Base-by-base conservation (phyloP, 2,113 vertebrate genomes). In the Lanius ludovicianus region DNA sequence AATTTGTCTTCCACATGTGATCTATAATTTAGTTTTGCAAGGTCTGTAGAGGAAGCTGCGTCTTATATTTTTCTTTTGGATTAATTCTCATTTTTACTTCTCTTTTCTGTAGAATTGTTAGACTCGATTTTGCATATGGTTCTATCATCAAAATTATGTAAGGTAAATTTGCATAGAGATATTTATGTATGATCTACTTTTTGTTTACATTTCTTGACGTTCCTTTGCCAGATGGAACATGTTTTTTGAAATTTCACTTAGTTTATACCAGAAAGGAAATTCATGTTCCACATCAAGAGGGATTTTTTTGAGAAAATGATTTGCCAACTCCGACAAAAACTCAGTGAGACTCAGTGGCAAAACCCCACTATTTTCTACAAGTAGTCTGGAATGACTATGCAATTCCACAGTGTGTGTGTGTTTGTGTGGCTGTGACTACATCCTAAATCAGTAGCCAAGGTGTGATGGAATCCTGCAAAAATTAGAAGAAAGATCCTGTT, bases 361-460 rank as follows among this genome's bases (percentile, higher is more conserved):
- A 60, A 18, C 6, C 21, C 0, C 0, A 0, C 42, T 57, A 6
- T 62, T 78, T 50, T 81, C 7, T 69, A 15, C 5, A n/a, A 24
- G 16, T 59, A 41, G 20, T 75, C 33, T 55, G 52, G 16, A 17
- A 44, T 70, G 28, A 57, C 23, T 10, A 4, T 50, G 46, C 27
- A 59, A 4, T 74, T 85, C 13, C n/a, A 46, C 5, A 5, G 8
- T 44, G 12, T 1, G 20, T 24, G 18, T 30, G 20, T 39, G 5
- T 22, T 25, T 64, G 9, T 11, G 13, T 13, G 11, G 22, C 7
- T 6, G 2, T 13, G 25, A 35, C 41, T 71, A 15, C 28, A 50
- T n/a, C 19, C 33, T 55, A 30, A 42, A 59, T 46, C 0, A 3
- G 8, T 19, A 71, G 15, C 24, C 23, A 22, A 39, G 9, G 8